Base-by-base conservation (phyloP, 2,113 vertebrate genomes). In the Crotophaga sulcirostris region DNA sequence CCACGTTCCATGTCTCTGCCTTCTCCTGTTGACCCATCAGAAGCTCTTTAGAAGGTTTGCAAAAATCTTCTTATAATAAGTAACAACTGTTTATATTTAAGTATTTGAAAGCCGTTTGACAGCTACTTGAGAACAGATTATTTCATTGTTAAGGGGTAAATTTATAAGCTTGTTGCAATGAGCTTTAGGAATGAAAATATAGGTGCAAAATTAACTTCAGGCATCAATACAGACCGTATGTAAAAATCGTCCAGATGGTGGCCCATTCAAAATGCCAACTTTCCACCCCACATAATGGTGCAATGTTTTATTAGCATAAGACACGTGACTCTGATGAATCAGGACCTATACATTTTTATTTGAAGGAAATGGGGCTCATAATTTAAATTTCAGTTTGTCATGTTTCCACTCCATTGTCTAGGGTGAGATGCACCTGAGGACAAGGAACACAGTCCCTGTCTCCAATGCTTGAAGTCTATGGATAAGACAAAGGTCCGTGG, bases 211-310 rank as follows among this genome's bases (percentile, higher is more conserved):
- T 73, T 88, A 90, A 94, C 47, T 92, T 95, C 83, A 95, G 72
- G 17, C 73, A 89, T 66, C n/a, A 58, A 44, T 77, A 77, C 7
- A 74, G 59, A 51, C n/a, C 55, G 66, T 45, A 38, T 62, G 86
- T 76, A 79, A 88, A 92, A 85, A 72, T 25, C 31, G 23, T 86
- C 84, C 91, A 95, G 87, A 58, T 86, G 91, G 73, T 58, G 31
- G n/a, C 36, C 36, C 40, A 54, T 77, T 89, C 36, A 76, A 90
- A 92, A 90, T 73, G 25, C 76, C 83, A 94, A 7, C 60, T 94
- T 95, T 94, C 76, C 76, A 86, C 13, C 54, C 24, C 68, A 24
- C 7, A n/a, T 52, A 80, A 59, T 20, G 40, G 51, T 81, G 15
- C 13, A 62, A 25, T 18, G 16, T 84, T 94, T 94, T 87, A 87